Conservation (phyloP, 2,113 vertebrate species). For the Paratilapia polleni region DNA sequence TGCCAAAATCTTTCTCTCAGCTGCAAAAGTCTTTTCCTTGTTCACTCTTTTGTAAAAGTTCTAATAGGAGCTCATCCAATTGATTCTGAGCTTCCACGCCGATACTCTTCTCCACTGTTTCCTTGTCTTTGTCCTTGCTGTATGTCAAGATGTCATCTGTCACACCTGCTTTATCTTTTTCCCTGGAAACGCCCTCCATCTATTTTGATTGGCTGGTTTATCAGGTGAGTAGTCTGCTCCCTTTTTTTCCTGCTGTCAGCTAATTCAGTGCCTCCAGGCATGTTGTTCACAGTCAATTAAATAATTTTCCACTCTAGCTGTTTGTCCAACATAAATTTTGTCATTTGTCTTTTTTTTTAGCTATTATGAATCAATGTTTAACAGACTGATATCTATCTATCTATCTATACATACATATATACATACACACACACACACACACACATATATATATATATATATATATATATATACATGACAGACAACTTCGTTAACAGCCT, state of each 20-base stretch:
- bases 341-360: not conserved
- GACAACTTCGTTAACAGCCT: not conserved
- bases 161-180: conserved; percentile 79
- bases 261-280: conserved; percentile 54
- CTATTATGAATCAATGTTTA: not conserved
- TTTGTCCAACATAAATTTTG: conserved; percentile 12
- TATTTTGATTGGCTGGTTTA: conserved; percentile 72
- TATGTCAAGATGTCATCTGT: conserved; percentile 79
- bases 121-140: conserved; percentile 70
- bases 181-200: conserved; percentile 71
- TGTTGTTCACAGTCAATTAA: conserved; percentile 56
- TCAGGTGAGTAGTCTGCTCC: conserved; percentile 54
- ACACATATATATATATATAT: too few relatives aligned
- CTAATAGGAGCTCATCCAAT: not conserved
- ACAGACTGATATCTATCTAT: not conserved
- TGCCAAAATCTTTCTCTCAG: not conserved
- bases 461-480: not conserved
- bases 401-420: too few relatives aligned
- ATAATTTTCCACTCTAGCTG: conserved; percentile 56
- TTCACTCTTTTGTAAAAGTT: not conserved
- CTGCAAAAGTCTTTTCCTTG: not conserved
- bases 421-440: too few relatives aligned
- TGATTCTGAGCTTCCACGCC: not conserved
- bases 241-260: conserved; percentile 57
- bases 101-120: conserved; percentile 9